phyloP scores from a whole-genome alignment of 2,113 vertebrate species.

The Mustela nigripes region DNA sequence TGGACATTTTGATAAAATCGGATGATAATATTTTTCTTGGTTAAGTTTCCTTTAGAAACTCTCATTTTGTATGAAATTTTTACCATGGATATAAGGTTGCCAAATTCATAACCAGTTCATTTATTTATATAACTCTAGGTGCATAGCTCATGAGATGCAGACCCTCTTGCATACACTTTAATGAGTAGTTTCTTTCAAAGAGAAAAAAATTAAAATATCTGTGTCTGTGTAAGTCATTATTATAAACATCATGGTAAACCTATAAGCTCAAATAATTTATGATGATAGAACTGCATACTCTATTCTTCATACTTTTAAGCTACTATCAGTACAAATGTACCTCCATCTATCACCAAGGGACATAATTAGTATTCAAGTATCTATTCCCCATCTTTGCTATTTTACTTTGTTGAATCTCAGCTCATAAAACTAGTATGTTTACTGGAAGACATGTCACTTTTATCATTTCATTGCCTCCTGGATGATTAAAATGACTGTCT shows the following conservation, averaged over 20 bases:
- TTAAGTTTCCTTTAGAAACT: background rate
- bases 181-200: background rate
- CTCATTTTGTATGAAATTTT: background rate
- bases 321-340: background rate
- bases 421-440: slow-evolving; percentile 40
- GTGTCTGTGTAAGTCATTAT: background rate
- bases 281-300: background rate
- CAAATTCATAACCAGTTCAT: background rate
- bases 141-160: background rate
- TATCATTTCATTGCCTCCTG: background rate
- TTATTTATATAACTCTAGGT: background rate
- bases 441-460: background rate
- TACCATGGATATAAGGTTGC: background rate
- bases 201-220: background rate
- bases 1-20: background rate
- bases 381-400: background rate
- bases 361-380: background rate
- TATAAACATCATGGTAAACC: background rate
- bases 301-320: background rate
- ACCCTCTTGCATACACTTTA: background rate
- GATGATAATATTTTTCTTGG: background rate
- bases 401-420: slow-evolving; percentile 26
- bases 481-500: slow-evolving; percentile 46
- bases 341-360: slow-evolving; percentile 44
- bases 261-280: background rate